Evolutionary conservation across 1,140 invertebrate genomes (phyloP).

Genomic region (Temnothorax nylanderi): DNA sequence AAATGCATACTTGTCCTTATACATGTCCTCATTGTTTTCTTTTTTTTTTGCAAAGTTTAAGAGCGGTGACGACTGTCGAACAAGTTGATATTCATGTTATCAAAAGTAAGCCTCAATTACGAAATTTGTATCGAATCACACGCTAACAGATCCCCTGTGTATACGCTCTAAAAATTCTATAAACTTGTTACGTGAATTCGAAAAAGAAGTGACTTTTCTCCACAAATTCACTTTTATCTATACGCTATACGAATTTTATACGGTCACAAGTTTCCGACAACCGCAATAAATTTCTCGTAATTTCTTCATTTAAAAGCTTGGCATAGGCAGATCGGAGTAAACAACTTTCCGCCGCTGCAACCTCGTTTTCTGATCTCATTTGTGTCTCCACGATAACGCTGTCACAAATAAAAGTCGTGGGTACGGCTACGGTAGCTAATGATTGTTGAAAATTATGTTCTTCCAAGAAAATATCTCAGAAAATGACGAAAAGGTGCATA

Average conservation of each 20-base stretch:
- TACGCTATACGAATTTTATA: neutral
- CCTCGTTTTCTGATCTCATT: neutral
- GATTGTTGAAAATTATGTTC: neutral
- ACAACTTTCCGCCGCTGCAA: neutral
- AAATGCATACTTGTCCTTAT: neutral
- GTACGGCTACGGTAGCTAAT: neutral
- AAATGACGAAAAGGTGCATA: neutral
- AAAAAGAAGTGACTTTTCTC: constrained; percentile 14
- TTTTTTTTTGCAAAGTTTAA: neutral
- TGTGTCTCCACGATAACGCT: neutral
- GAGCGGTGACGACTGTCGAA: neutral
- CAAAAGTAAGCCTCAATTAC: constrained; percentile 4
- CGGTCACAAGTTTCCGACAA: neutral
- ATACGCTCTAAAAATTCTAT: constrained; percentile 9
- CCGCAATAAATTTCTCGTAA: constrained; percentile 5
- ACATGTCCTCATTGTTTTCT: neutral
- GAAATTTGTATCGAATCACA: neutral
- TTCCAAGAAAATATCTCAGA: neutral
- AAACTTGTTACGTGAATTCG: neutral
- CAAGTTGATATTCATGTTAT: neutral
- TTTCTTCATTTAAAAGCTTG: neutral
- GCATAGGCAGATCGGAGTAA: constrained; percentile 18
- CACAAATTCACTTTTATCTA: constrained; percentile 29
- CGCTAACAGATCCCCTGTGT: neutral
- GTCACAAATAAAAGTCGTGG: constrained; percentile 9